phyloP scores from a whole-genome alignment of 35 echinoderm and acorn worm species.

The Heliocidaris tuberculata region DNA sequence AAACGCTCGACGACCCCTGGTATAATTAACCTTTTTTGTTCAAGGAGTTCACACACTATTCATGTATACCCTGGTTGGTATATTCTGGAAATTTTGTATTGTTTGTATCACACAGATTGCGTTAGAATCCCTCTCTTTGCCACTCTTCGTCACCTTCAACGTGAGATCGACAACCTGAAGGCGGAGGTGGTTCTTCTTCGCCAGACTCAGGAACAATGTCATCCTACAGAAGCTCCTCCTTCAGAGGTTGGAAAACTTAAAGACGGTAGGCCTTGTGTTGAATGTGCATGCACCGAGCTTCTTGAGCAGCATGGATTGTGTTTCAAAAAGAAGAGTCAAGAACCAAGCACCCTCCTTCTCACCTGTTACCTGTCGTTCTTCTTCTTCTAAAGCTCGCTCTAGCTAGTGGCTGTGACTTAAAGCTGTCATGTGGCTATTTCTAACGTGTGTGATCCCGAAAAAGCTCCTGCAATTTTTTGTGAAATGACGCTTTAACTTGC shows the following conservation, averaged over 20 bases:
- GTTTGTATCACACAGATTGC: constrained; percentile 1
- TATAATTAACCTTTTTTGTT: too few species aligned
- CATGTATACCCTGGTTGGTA: background rate
- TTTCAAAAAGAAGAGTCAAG: background rate
- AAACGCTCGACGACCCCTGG: too few species aligned
- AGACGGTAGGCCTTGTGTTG: background rate
- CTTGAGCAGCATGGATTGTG: constrained; percentile 8
- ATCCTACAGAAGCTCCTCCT: background rate
- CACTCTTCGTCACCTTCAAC: background rate
- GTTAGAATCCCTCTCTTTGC: background rate
- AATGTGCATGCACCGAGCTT: background rate
- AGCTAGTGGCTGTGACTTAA: background rate
- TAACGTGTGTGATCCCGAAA: background rate
- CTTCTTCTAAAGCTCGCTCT: background rate
- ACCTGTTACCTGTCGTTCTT: background rate
- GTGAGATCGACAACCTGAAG: constrained; percentile 10
- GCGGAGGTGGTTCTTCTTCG: background rate
- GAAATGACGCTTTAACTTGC: background rate
- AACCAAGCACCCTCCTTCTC: background rate
- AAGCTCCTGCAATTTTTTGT: background rate
- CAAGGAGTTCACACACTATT: too few species aligned
- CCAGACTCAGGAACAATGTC: background rate
- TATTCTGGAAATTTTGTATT: background rate
- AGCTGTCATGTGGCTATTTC: background rate
- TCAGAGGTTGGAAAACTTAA: background rate